Percentiles rank a stretch among this genome's conserved stretches.
These are phyloP conservation scores for Champsocephalus gunnari DNA, from an alignment of 2,797 vertebrate species.

Conservation along the genomic window DNA sequence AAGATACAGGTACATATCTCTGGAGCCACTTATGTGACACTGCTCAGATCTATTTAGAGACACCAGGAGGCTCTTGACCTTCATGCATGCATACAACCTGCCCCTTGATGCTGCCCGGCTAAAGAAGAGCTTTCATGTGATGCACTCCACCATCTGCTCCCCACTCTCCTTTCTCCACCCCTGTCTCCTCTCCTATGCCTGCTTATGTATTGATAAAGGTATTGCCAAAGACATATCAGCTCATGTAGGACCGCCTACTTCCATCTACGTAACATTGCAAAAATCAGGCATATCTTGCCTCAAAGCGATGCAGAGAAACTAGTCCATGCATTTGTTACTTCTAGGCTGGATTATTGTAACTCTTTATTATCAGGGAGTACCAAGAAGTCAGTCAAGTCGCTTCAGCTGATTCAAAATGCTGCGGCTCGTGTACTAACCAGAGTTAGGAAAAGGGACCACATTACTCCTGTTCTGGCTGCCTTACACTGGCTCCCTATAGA, in stretches of 20 bases:
- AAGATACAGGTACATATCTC: slow-evolving; percentile 1
- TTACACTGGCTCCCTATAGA: too few species aligned
- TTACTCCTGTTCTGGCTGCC: too few species aligned
- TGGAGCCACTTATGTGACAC: not conserved
- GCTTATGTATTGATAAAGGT: slow-evolving; percentile 73
- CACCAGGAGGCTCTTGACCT: slow-evolving; percentile 11
- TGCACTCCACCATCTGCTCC: slow-evolving; percentile 31
- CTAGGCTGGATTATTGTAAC: too few species aligned
- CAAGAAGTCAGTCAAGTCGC: too few species aligned
- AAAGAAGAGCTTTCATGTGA: slow-evolving; percentile 26
- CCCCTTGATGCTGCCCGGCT: not conserved
- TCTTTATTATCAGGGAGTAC: too few species aligned
- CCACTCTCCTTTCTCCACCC: slow-evolving; percentile 16
- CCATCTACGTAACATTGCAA: too few species aligned
- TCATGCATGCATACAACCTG: slow-evolving; percentile 10
- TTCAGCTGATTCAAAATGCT: too few species aligned
- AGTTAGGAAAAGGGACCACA: too few species aligned
- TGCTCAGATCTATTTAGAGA: slow-evolving; percentile 16
- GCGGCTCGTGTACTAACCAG: too few species aligned
- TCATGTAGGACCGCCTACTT: not conserved
- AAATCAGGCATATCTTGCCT: too few species aligned
- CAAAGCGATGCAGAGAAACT: too few species aligned
- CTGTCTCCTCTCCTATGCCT: slow-evolving; percentile 20
- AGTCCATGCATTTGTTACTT: too few species aligned
- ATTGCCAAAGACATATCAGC: slow-evolving; percentile 74